Percentiles rank a stretch among this genome's conserved stretches.
Evolutionary conservation across 2,888 invertebrate species (phyloP).

Genomic region (Neoaliturus tenellus): DNA sequence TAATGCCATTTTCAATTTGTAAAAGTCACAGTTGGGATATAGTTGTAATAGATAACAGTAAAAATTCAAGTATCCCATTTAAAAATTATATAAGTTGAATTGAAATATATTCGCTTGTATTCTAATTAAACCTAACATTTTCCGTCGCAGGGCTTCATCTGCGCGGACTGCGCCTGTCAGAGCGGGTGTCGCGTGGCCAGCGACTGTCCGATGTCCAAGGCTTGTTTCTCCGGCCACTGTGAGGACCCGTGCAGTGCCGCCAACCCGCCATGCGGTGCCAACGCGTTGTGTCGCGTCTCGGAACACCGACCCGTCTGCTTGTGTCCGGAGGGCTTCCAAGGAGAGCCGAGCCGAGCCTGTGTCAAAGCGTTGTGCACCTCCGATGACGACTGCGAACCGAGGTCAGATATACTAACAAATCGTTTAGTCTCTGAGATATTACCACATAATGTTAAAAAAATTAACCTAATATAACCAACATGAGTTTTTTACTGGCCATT

Average conservation of each 20-base stretch:
- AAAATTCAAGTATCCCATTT: no score
- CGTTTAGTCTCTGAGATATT: no score
- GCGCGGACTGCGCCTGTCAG: conserved; percentile 82
- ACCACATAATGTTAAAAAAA: no score
- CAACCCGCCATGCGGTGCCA: conserved; percentile 83
- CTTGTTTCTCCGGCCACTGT: conserved; percentile 84
- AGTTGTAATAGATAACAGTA: no score
- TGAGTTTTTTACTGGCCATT: no score
- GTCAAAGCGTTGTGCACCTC: conserved; percentile 82
- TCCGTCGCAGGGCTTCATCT: conserved; percentile 81
- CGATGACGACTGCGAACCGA: conserved; percentile 84
- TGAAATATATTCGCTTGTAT: no score
- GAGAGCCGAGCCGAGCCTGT: conserved; percentile 85
- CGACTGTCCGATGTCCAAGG: conserved; percentile 86
- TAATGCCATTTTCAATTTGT: no score
- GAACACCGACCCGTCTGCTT: conserved; percentile 90
- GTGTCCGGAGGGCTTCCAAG: conserved; percentile 90
- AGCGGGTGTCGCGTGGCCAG: conserved; percentile 87
- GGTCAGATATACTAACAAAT: no score
- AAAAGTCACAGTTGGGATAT: no score
- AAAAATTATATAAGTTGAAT: no score
- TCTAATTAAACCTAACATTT: background rate
- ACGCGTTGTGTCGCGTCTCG: conserved; percentile 86
- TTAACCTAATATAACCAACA: no score
- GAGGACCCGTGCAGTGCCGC: conserved; percentile 81